Base-by-base conservation (phyloP, 30 jellyfish, hydroid and myxozoan species). In the Pelagia noctiluca region DNA sequence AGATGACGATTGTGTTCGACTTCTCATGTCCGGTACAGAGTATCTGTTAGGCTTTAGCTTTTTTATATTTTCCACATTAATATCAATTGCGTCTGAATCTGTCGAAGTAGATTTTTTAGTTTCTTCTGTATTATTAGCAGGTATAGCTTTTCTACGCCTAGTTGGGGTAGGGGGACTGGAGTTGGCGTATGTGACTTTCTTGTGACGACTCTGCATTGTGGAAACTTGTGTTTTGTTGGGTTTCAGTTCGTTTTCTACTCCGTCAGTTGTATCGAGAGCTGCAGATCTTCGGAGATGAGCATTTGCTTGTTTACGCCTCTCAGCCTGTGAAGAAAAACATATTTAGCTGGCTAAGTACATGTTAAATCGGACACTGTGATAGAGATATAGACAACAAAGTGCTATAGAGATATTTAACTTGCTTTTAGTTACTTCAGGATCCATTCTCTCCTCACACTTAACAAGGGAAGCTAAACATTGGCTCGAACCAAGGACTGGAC, bases 81-180 rank as follows among this genome's bases (percentile, higher is more conserved):
- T 46, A 34, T 64, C 49, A 5, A 64, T 84, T 66, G 84, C 77
- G 5, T 37, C 67, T n/a, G 18, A 32, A 16, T 8, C 12, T 16
- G 26, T 57, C 35, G 25, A 10, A 26, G 74, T 16, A 24, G 69
- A 68, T 13, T 66, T 19, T 38, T 70, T 70, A n/a, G 24, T 19
- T 1, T 25, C 16, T 50, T 49, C 53, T 23, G 1, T 50, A 21
- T 34, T 2, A 8, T 36, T 25, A 28, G 10, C 31, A 28, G 32
- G 2, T 23, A 70, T 22, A 23, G 46, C 28, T 26, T 61, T 50
- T 21, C 35, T 65, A 30, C 28, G 10, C 25, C 92, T 53, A 3
- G 26, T 52, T 0, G 86, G 71, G 10, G 92, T 18, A 22, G 86
- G 80, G 13, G 92, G 92, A 65, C 92, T 82, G 2, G 92, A 82